These are phyloP conservation scores for Ailurus styani DNA, from an alignment of 2,113 vertebrate species.

Conservation along the genomic window DNA sequence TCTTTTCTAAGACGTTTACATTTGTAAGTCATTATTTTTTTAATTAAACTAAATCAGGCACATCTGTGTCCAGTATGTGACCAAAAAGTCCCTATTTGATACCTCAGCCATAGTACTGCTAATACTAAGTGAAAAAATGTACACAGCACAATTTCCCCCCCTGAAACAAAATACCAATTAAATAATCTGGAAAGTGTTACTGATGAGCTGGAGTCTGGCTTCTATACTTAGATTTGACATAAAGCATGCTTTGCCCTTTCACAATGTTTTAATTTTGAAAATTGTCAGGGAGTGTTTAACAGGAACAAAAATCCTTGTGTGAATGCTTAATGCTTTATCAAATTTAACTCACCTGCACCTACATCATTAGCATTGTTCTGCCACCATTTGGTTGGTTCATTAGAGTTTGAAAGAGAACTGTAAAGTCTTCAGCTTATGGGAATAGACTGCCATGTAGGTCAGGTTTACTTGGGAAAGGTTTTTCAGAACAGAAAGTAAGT, in stretches of 20 bases:
- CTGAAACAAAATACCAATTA: background rate
- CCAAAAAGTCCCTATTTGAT: background rate
- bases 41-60: conserved; percentile 28
- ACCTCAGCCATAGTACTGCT: background rate
- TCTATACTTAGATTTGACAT: background rate
- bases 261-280: background rate
- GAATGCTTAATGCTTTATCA: background rate
- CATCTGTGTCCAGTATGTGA: background rate
- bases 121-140: background rate
- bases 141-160: background rate
- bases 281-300: background rate
- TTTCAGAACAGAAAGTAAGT: background rate
- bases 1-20: background rate
- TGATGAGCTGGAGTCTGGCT: background rate
- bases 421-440: background rate
- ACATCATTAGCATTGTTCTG: background rate
- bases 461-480: background rate
- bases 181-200: background rate
- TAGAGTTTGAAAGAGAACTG: background rate
- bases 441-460: background rate
- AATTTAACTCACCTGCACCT: background rate
- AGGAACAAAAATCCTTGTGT: background rate
- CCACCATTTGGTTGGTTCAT: background rate
- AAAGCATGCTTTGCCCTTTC: background rate
- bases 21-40: conserved; percentile 37